Base-by-base conservation (phyloP, 1,140 invertebrate genomes). In the Drosophila punjabiensis region DNA sequence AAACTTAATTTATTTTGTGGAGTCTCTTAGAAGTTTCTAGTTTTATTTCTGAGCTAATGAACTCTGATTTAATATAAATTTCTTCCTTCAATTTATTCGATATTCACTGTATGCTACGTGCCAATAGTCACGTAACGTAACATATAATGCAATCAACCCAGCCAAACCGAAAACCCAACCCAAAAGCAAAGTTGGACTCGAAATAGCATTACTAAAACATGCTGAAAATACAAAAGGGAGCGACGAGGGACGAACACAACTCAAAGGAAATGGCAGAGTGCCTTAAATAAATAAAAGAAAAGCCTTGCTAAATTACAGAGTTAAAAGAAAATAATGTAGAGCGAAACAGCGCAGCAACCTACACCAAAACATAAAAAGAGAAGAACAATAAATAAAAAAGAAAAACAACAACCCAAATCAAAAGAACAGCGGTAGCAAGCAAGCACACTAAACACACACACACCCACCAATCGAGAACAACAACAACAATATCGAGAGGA, bases 241-340 rank as follows among this genome's bases (percentile, higher is more conserved):
- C 55, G 5, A 56, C 55, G 20, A n/a, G n/a, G n/a, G n/a, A 50
- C 5, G 30, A 74, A 43, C 47, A 56, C 53, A 69, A 55, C 76
- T 81, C 65, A 85, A 75, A 75, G 82, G 64, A 73, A 82, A 58
- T 47, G 45, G 35, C 47, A 76, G 86, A 76, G 50, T 52, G 73
- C 47, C 77, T 88, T 81, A 84, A 88, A 88, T 88, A 88, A 87
- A 87, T 87, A 87, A 83, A 73, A 81, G 43, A 78, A 74, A 81
- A 84, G 30, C 53, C 63, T 53, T 55, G 41, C 39, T 63, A 71
- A 78, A 78, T 88, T 84, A 75, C 67, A 67, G 50, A 88, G 59
- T 70, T 78, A 59, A 76, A 79, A 64, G 50, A 71, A 70, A 78
- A 77, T 68, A 79, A 81, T 56, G 53, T 69, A 75, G 61, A 43